Evolutionary conservation across 2,113 vertebrate genomes (phyloP), one percentile per base, ranked within the genome.

Genomic region (Ammodramus savannarum): DNA sequence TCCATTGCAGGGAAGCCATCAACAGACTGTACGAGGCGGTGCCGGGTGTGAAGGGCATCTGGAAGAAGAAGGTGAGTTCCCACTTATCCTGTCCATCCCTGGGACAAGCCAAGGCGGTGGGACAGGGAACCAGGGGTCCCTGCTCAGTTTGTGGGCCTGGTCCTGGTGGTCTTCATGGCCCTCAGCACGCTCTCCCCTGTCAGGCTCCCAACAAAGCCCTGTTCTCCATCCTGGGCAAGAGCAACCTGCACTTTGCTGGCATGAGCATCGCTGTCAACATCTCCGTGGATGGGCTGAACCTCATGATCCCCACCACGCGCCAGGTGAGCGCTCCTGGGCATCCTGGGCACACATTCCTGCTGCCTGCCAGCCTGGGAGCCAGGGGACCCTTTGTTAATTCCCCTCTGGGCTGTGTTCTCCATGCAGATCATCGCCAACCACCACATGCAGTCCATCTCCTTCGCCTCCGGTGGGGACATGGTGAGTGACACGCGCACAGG

Each of bases 231-330:
- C 98, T 99, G 97, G 99, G 99, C 72, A 99, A 99, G 87, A 99
- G 98, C 96, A 99, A 99, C 97, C 97, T 99, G 69, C 98, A 98
- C 46, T 99, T 99, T 2, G 99, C 99, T 2, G 99, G 99, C 77
- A 99, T 99, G 98, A 99, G 97, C 93, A 99, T 99, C 2, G 98
- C 98, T 1, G 96, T 99, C 79, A 99, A 99, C 95, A 99, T 99
- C 98, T 99, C 99, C 2, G 97, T 98, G 0, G 99, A 99, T 0
- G 99, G 99, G 17, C 98, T 99, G 36, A 98, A 99, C 95, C 98
- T 99, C 74, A 99, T 98, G 11, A 98, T 99, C 75, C 99, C 99
- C 1, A 99, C 99, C 75, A 99, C 99, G 0, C 98, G 98, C 43
- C 99, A 99, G 99, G 99, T 99, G 62, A 58, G 32, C 5, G 21